phyloP scores from a whole-genome alignment of 2,797 vertebrate species.

The Adrianichthys oophorus region DNA sequence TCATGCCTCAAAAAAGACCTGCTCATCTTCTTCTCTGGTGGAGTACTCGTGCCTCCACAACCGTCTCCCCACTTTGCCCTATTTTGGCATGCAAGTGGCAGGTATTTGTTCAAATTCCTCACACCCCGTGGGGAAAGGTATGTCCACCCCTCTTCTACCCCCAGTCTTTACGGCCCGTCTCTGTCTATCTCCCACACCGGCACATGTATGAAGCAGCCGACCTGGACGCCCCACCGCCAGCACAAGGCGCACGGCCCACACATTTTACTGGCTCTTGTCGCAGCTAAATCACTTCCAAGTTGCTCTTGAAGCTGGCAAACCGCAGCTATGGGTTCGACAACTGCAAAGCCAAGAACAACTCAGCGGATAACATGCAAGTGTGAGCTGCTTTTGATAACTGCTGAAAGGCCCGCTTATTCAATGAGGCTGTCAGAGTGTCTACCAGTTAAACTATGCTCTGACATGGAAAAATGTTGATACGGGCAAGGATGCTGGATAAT shows the following conservation, averaged over 20 bases:
- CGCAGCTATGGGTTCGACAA: slow-evolving; percentile 55
- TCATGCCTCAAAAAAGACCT: slow-evolving; percentile 27
- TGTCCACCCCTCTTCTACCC: slow-evolving; percentile 62
- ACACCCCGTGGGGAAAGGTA: slow-evolving; percentile 83
- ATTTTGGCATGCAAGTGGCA: slow-evolving; percentile 83
- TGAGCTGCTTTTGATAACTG: slow-evolving; percentile 63
- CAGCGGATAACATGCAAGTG: slow-evolving; percentile 58
- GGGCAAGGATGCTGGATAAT: slow-evolving; percentile 46
- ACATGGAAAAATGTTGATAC: slow-evolving; percentile 70
- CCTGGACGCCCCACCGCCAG: slow-evolving; percentile 43
- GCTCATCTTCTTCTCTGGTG: slow-evolving; percentile 32
- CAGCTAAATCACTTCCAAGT: slow-evolving; percentile 66
- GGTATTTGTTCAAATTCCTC: slow-evolving; percentile 88
- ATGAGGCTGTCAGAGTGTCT: slow-evolving; percentile 39
- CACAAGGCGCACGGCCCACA: slow-evolving; percentile 37
- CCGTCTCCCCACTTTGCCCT: slow-evolving; percentile 40
- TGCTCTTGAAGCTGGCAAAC: slow-evolving; percentile 62
- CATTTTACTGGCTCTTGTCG: slow-evolving; percentile 50
- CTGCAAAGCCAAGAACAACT: slow-evolving; percentile 68
- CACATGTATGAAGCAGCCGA: slow-evolving; percentile 64
- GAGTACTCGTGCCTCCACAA: slow-evolving; percentile 35
- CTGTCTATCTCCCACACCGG: slow-evolving; percentile 72
- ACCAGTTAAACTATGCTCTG: slow-evolving; percentile 56
- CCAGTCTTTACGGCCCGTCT: slow-evolving; percentile 76
- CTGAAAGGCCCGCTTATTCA: slow-evolving; percentile 63